A percentile compares a stretch with the other conserved stretches of the same genome.
phyloP scores from a whole-genome alignment of 2,113 vertebrate species.

The Thamnophis sirtalis region DNA sequence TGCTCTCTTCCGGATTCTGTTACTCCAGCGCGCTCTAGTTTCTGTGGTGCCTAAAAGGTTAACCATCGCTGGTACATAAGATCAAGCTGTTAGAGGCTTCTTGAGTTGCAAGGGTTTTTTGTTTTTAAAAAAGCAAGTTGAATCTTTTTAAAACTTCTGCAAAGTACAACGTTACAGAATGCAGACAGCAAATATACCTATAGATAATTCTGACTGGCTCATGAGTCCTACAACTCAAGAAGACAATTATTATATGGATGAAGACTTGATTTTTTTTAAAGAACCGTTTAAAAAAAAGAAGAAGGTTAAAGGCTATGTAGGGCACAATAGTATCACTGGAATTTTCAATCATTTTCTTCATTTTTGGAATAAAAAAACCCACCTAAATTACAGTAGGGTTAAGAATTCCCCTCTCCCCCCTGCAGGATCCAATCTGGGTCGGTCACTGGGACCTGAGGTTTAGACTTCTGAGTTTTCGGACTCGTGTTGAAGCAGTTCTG shows the following conservation, averaged over 20 bases:
- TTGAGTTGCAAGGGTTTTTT: not conserved
- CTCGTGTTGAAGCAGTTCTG: not conserved
- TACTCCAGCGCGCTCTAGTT: too few relatives aligned
- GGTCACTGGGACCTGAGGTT: too few relatives aligned
- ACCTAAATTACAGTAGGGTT: not conserved
- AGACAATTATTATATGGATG: not conserved
- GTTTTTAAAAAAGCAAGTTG: not conserved
- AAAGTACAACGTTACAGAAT: not conserved
- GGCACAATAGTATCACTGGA: not conserved
- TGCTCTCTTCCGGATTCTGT: too few relatives aligned
- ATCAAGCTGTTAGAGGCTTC: not conserved
- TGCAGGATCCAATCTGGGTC: not conserved
- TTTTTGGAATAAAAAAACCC: not conserved
- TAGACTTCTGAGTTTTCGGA: not conserved
- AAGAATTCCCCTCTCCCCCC: not conserved
- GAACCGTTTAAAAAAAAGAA: not conserved
- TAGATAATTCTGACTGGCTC: not conserved
- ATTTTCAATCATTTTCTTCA: not conserved
- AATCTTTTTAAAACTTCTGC: not conserved
- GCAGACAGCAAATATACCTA: not conserved
- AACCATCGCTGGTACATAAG: not conserved
- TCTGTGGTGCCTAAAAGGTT: too few relatives aligned
- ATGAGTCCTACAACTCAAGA: not conserved
- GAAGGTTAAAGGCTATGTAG: not conserved
- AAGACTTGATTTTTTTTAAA: not conserved